Conservation (phyloP, 2,888 invertebrate species). For the Platypus cylindrus region DNA sequence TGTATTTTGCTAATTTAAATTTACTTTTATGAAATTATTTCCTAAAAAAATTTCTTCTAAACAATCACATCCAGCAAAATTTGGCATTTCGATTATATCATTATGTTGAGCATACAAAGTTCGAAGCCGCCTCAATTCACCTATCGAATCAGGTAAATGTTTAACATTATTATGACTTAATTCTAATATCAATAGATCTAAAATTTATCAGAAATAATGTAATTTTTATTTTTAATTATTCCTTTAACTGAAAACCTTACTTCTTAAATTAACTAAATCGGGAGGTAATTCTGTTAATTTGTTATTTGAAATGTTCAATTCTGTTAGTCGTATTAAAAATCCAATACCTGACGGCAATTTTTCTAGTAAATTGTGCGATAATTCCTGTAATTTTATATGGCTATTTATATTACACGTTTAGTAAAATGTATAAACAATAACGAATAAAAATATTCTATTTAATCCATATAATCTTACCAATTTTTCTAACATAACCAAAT, state of each 20-base stretch:
- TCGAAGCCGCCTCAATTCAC: constrained; percentile 62
- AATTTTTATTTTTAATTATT: background rate
- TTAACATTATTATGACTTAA: constrained; percentile 59
- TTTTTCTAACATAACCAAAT: constrained; percentile 63
- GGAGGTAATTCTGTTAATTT: constrained; percentile 61
- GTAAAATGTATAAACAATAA: background rate
- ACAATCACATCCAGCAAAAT: constrained; percentile 60
- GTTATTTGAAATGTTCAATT: constrained; percentile 63
- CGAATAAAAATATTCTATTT: constrained; percentile 1
- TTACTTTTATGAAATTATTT: constrained; percentile 66
- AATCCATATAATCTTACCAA: constrained; percentile 41
- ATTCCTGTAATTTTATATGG: constrained; percentile 48
- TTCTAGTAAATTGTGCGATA: constrained; percentile 64
- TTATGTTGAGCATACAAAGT: constrained; percentile 71
- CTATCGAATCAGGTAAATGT: constrained; percentile 47
- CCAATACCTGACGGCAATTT: constrained; percentile 69
- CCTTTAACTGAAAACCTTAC: constrained; percentile 36
- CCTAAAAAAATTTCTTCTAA: constrained; percentile 73
- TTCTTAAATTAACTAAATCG: constrained; percentile 70
- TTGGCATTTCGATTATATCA: constrained; percentile 61
- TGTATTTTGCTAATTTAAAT: constrained; percentile 1
- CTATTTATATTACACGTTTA: background rate
- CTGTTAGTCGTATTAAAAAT: constrained; percentile 63
- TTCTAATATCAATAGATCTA: constrained; percentile 60
- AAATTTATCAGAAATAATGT: constrained; percentile 17